A percentile compares a stretch with the other conserved stretches of the same genome.
Conservation (phyloP, 2,888 invertebrate genomes). For the Archaeoteleia sp. region DNA sequence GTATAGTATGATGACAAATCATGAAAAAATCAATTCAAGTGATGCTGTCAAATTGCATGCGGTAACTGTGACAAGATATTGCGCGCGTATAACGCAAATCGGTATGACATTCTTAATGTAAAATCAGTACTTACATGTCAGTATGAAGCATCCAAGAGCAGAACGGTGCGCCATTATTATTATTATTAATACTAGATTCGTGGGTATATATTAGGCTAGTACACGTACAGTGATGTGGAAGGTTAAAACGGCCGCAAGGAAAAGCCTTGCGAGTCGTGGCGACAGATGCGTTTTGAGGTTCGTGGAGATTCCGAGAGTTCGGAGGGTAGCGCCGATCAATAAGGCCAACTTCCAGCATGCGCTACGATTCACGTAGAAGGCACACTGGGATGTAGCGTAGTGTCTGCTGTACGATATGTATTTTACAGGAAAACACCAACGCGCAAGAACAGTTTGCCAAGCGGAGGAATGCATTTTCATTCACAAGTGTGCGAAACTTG, state of each 20-base stretch:
- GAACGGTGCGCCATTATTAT: conserved; percentile 59
- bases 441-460: conserved; percentile 24
- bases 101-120: no score
- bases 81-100: no score
- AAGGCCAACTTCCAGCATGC: conserved; percentile 66
- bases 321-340: conserved; percentile 64
- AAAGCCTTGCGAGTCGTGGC: conserved; percentile 36
- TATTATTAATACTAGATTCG: conserved; percentile 16
- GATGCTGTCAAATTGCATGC: no score
- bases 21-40: no score
- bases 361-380: conserved; percentile 58
- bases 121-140: conserved; percentile 70
- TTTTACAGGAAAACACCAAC: conserved; percentile 18
- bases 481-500: conserved; percentile 20
- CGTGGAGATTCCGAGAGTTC: conserved; percentile 64
- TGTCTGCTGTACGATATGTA: conserved; percentile 25
- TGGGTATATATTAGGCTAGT: conserved; percentile 20
- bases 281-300: conserved; percentile 60
- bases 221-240: conserved; percentile 34
- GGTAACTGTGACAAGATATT: no score
- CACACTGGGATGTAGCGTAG: conserved; percentile 33
- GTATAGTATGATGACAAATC: no score
- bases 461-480: conserved; percentile 18
- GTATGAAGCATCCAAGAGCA: conserved; percentile 59
- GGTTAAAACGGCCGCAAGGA: conserved; percentile 44